Evolutionary conservation across 2,888 invertebrate genomes (phyloP), one percentile per base, ranked within the genome.

Genomic region (Tinea trinotella): DNA sequence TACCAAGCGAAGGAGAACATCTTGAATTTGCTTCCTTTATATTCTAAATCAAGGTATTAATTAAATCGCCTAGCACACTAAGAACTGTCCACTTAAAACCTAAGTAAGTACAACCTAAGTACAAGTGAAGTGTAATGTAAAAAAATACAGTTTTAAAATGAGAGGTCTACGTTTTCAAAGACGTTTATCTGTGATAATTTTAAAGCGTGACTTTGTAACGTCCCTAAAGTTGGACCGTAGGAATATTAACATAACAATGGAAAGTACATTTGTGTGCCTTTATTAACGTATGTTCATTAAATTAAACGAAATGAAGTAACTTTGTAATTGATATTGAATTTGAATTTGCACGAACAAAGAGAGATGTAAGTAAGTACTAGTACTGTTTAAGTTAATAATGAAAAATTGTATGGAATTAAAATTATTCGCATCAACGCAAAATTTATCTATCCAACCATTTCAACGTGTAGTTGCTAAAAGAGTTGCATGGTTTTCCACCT

Each of bases 211-310:
- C 40, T 40, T 2, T n/a, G 40, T 13, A 15, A 40, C 30, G 40
- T 40, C 40, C 40, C 40, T 40, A 40, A 40, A 40, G 40, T 40
- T 40, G 7, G 40, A 30, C 40, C n/a, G n/a, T n/a, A n/a, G 10
- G 15, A 12, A 40, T 40, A 40, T 77, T 75, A 76, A 68, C 74
- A 77, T 78, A 74, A 76, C 75, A 79, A 76, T 72, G 67, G 68
- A 67, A 64, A 60, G 20, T 18, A 60, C 59, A 60, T 59, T 63
- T 40, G 13, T 40, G 40, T 15, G 13, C 40, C 15, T 40, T 40
- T 40, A 40, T 40, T 40, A 40, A n/a, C 13, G 40, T 7, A 40
- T 7, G 40, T n/a, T 40, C 13, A 40, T 40, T 40, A 40, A 40
- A 15, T 40, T 40, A 40, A 13, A 12, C 15, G 40, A 40, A 40